A percentile compares a stretch with the other conserved stretches of the same genome.
Evolutionary conservation across 2,888 invertebrate species (phyloP).

Genomic region (Ophion ellenae): DNA sequence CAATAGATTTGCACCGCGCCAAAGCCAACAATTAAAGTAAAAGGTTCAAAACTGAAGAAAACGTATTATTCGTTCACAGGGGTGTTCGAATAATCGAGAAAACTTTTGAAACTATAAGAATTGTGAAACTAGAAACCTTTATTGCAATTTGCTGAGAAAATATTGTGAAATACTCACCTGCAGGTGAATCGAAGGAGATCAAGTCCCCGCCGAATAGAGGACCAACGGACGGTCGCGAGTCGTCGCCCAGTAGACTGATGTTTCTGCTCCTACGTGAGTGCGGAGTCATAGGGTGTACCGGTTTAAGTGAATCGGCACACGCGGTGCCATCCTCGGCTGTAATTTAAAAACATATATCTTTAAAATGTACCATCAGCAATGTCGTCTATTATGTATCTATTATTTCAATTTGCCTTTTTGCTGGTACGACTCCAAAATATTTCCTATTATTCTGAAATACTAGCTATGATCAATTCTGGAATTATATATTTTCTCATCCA

Average conservation of each 20-base stretch:
- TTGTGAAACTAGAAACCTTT: no score
- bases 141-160: no score
- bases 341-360: slow-evolving; percentile 22
- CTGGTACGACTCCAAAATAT: no score
- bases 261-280: slow-evolving; percentile 61
- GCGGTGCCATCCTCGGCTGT: slow-evolving; percentile 68
- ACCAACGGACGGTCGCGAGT: slow-evolving; percentile 19
- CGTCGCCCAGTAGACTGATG: slow-evolving; percentile 56
- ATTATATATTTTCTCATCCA: not conserved
- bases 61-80: no score
- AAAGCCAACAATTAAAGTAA: no score
- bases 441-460: no score
- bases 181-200: slow-evolving; percentile 61
- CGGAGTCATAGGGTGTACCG: slow-evolving; percentile 69
- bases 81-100: not conserved
- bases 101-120: no score
- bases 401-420: no score
- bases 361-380: not conserved
- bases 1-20: no score
- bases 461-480: no score
- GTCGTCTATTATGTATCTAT: not conserved
- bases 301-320: slow-evolving; percentile 63
- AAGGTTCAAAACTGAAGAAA: no score
- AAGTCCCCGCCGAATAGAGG: slow-evolving; percentile 49
- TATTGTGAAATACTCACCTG: slow-evolving; percentile 61